Evolutionary conservation across 2,113 vertebrate species (phyloP).

Genomic region (Onychostruthus taczanowskii): DNA sequence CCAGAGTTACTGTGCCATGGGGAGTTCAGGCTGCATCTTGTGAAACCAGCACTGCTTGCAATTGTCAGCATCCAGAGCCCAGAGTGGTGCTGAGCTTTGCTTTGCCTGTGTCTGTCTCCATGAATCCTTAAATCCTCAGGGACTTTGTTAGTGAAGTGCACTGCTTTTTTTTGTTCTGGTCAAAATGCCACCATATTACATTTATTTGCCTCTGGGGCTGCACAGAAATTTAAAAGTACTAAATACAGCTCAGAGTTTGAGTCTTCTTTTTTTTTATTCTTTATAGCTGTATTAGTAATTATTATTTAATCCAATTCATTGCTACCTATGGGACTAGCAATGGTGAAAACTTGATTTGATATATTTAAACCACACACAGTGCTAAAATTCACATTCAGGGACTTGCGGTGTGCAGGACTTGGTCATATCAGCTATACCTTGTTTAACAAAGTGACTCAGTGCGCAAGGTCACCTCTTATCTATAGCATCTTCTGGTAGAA

Average conservation of each 20-base stretch:
- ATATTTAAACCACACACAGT: background rate
- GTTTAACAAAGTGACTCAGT: background rate
- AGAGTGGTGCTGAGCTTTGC: background rate
- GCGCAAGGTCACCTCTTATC: background rate
- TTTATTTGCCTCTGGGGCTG: background rate
- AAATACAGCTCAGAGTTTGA: background rate
- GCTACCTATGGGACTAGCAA: background rate
- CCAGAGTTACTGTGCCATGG: background rate
- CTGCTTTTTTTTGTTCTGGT: background rate
- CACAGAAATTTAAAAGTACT: background rate
- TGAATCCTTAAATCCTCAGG: background rate
- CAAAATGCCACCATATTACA: background rate
- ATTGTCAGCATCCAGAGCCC: rapidly evolving
- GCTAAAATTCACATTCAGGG: background rate
- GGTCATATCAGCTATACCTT: background rate
- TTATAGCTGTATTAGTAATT: background rate
- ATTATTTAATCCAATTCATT: background rate
- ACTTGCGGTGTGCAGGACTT: background rate
- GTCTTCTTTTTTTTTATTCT: background rate
- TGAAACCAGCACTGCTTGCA: background rate
- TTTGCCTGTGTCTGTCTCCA: background rate
- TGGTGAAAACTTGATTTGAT: background rate
- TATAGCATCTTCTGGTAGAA: background rate
- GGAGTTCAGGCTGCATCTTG: background rate
- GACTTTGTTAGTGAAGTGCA: background rate